A percentile compares a stretch with the other conserved stretches of the same genome.
Evolutionary conservation across 2,888 invertebrate species (phyloP).

Genomic region (Serripes groenlandicus): DNA sequence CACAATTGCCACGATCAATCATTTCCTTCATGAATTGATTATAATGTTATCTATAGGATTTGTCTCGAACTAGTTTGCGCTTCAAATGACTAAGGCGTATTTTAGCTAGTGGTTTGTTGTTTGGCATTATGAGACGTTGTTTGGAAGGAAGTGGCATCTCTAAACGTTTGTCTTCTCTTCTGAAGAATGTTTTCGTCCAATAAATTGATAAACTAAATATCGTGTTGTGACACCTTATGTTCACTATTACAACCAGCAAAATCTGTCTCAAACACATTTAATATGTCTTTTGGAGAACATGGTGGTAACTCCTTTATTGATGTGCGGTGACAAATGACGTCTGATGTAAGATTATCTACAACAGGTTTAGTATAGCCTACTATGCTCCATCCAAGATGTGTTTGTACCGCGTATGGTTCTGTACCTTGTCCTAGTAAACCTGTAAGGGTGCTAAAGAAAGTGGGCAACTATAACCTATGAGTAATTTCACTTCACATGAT

Average conservation of each 20-base stretch:
- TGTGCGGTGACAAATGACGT: neutral
- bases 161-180: neutral
- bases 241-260: neutral
- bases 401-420: constrained; percentile 57
- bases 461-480: constrained; percentile 60
- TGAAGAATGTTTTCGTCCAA: neutral
- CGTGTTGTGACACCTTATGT: constrained; percentile 1
- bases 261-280: constrained; percentile 1
- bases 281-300: neutral
- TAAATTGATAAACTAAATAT: neutral
- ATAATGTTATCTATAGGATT: constrained; percentile 34
- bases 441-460: constrained; percentile 52
- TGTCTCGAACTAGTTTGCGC: constrained; percentile 26
- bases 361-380: constrained; percentile 38
- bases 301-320: neutral
- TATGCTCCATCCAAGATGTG: constrained; percentile 63
- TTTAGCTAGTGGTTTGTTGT: constrained; percentile 38
- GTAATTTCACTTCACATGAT: constrained; percentile 58
- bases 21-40: constrained; percentile 41
- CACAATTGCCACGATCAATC: constrained; percentile 28
- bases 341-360: too few relatives aligned
- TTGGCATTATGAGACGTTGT: constrained; percentile 32
- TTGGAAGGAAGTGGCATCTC: constrained; percentile 55
- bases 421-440: constrained; percentile 10
- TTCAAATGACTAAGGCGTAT: constrained; percentile 31